Percentiles rank a stretch among this genome's conserved stretches.
Evolutionary conservation across 30 jellyfish, hydroid and myxozoan species (phyloP).

Genomic region (Rhopilema esculentum): DNA sequence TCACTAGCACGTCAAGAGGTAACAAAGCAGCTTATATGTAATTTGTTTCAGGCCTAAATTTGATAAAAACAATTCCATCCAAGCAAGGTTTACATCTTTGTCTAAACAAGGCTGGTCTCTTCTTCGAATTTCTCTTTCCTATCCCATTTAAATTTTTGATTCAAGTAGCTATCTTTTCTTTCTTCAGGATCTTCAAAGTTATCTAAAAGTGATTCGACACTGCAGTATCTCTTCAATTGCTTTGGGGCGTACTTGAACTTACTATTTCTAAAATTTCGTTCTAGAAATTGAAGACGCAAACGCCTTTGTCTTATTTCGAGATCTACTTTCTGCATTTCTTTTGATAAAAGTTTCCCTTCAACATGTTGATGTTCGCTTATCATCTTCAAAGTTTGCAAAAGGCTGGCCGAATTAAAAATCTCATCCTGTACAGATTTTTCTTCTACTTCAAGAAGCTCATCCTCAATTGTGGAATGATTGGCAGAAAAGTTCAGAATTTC

Average conservation of each 20-base stretch:
- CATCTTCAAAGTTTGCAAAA: slow-evolving; percentile 51
- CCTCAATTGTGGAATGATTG: slow-evolving; percentile 50
- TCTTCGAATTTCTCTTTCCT: slow-evolving; percentile 35
- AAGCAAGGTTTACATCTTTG: background rate
- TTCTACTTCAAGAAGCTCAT: slow-evolving; percentile 49
- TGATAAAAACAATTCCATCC: background rate
- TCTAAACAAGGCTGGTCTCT: slow-evolving; percentile 58
- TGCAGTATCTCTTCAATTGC: slow-evolving; percentile 64
- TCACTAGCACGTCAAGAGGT: too few relatives aligned
- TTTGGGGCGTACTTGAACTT: slow-evolving; percentile 62
- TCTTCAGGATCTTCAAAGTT: slow-evolving; percentile 6
- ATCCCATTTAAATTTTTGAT: slow-evolving; percentile 15
- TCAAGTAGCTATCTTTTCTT: slow-evolving; percentile 12
- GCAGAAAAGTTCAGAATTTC: slow-evolving; percentile 54
- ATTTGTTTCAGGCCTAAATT: too few relatives aligned
- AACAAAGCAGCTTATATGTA: too few relatives aligned
- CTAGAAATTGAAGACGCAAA: slow-evolving; percentile 16
- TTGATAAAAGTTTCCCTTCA: slow-evolving; percentile 11
- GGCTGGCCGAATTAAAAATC: slow-evolving; percentile 35
- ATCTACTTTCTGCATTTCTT: slow-evolving; percentile 9
- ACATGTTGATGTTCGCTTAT: slow-evolving; percentile 45
- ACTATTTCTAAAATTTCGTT: slow-evolving; percentile 41
- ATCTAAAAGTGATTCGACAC: slow-evolving; percentile 61
- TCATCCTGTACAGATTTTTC: slow-evolving; percentile 28
- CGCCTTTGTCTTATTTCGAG: slow-evolving; percentile 43